These are phyloP conservation scores for Hyppa rectilinea DNA, from an alignment of 2,888 invertebrate species.

Conservation along the genomic window DNA sequence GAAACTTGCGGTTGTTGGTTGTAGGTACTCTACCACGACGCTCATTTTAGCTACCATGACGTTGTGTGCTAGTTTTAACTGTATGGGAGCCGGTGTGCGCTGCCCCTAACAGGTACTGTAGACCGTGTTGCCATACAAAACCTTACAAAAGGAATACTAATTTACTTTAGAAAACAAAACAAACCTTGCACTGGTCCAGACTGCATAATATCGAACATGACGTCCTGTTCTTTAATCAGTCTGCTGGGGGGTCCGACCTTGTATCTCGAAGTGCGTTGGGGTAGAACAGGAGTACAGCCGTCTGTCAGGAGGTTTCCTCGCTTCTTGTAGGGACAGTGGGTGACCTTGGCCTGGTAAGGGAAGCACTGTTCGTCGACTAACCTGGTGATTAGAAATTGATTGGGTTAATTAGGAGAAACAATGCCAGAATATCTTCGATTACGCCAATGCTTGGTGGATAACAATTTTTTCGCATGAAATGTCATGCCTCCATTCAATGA, in stretches of 20 bases:
- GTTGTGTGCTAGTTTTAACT: neutral
- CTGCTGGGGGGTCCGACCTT: slow-evolving; percentile 94
- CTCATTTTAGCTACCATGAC: too few species aligned
- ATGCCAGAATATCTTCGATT: neutral
- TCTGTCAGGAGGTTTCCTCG: slow-evolving; percentile 85
- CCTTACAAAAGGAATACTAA: too few species aligned
- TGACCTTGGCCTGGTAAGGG: slow-evolving; percentile 93
- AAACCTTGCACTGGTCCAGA: slow-evolving; percentile 96
- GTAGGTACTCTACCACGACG: too few species aligned
- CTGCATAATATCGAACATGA: slow-evolving; percentile 97
- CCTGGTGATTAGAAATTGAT: slow-evolving; percentile 85
- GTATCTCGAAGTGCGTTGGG: slow-evolving; percentile 91
- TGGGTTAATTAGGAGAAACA: neutral
- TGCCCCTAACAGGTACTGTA: too few species aligned
- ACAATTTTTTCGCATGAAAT: neutral
- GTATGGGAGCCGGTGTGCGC: neutral
- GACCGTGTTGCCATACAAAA: too few species aligned
- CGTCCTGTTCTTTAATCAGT: slow-evolving; percentile 94
- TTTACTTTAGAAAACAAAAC: slow-evolving; percentile 32
- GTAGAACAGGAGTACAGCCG: slow-evolving; percentile 89
- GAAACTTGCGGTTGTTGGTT: too few species aligned
- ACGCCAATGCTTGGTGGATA: neutral
- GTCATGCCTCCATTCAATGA: too few species aligned
- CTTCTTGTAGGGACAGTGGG: slow-evolving; percentile 91
- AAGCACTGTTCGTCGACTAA: slow-evolving; percentile 96